phyloP scores from a whole-genome alignment of 2,888 invertebrate species.

The Agrochola lota region DNA sequence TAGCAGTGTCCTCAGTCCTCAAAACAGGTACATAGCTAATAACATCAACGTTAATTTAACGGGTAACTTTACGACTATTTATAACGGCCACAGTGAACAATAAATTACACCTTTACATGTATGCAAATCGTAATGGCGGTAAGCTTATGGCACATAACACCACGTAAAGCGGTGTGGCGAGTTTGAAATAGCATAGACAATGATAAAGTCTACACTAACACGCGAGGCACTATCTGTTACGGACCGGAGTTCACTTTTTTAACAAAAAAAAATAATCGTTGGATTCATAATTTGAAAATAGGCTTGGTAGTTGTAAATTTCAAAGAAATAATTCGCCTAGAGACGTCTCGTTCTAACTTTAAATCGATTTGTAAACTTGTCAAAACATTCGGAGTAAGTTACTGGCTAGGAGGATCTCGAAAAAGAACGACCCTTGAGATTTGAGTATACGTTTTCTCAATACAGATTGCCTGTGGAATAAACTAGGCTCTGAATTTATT shows the following conservation, averaged over 20 bases:
- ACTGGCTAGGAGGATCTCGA: not conserved
- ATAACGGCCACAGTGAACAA: conserved; percentile 42
- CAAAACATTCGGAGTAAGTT: conserved; percentile 17
- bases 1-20: conserved; percentile 21
- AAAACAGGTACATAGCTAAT: conserved; percentile 36
- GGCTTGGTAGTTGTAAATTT: conserved; percentile 15
- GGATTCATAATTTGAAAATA: conserved; percentile 25
- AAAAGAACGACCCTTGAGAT: conserved; percentile 44
- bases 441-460: conserved; percentile 38
- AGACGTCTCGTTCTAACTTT: conserved; percentile 29
- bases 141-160: conserved; percentile 60
- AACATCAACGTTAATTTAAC: conserved; percentile 47
- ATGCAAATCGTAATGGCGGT: conserved; percentile 63
- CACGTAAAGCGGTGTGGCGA: conserved; percentile 60
- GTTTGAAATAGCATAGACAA: conserved; percentile 61
- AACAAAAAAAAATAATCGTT: not conserved
- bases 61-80: conserved; percentile 50
- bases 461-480: conserved; percentile 14
- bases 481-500: conserved; percentile 16
- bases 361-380: conserved; percentile 32
- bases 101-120: conserved; percentile 59
- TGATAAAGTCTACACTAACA: conserved; percentile 62
- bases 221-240: conserved; percentile 68
- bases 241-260: conserved; percentile 1
- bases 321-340: conserved; percentile 25